phyloP scores from a whole-genome alignment of 92 coral and sea anemone genomes.

The Porites rus region DNA sequence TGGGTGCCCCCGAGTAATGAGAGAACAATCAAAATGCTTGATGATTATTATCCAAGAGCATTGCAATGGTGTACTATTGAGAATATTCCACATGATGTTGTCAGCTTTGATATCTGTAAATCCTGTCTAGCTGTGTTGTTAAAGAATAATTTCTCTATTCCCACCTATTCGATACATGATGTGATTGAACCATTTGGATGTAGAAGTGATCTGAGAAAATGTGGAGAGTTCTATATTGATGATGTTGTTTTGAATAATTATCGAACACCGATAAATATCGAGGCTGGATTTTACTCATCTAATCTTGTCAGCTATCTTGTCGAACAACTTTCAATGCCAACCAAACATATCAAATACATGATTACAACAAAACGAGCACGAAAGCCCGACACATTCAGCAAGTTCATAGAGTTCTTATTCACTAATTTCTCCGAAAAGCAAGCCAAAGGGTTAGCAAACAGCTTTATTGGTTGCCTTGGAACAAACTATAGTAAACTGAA shows the following conservation, averaged over 20 bases:
- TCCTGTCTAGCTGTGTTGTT: constrained; percentile 37
- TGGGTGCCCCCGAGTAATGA: neutral
- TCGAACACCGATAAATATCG: constrained; percentile 2
- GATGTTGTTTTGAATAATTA: neutral
- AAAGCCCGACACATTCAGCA: constrained; percentile 34
- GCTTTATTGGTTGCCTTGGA: constrained; percentile 39
- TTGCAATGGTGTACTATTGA: constrained; percentile 50
- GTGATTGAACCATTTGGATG: constrained; percentile 30
- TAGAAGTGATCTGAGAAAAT: neutral
- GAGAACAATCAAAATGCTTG: constrained; percentile 34
- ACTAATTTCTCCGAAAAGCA: constrained; percentile 6
- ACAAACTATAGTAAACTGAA: constrained; percentile 39
- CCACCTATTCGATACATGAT: constrained; percentile 20
- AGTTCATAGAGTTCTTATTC: constrained; percentile 24
- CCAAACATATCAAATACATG: constrained; percentile 5
- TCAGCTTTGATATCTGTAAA: neutral
- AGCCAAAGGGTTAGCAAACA: constrained; percentile 39
- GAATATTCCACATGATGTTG: neutral
- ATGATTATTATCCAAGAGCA: constrained; percentile 56
- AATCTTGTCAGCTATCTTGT: neutral
- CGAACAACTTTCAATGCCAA: constrained; percentile 3
- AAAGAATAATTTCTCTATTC: neutral
- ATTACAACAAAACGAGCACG: constrained; percentile 27
- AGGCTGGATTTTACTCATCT: constrained; percentile 31
- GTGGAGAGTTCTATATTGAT: constrained; percentile 24